phyloP scores from a whole-genome alignment of 2,888 invertebrate genomes.

The Drosophila buzzatii region DNA sequence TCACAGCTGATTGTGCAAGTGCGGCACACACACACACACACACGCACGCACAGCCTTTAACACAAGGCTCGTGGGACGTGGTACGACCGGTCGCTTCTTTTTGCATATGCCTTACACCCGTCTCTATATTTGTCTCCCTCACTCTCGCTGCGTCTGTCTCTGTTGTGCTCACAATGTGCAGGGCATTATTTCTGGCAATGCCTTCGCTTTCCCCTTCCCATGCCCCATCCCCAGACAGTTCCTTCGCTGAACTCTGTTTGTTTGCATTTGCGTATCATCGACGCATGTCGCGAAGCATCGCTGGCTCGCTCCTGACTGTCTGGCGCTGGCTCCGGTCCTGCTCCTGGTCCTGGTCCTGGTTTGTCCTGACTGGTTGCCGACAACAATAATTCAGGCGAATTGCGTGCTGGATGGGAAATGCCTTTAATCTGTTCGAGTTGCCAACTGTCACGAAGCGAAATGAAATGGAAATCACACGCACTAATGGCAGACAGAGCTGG shows the following conservation, averaged over 20 bases:
- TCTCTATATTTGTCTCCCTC: constrained; percentile 3
- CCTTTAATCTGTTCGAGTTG: constrained; percentile 84
- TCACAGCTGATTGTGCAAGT: constrained; percentile 85
- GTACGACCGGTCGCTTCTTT: constrained; percentile 65
- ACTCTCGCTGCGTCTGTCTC: constrained; percentile 9
- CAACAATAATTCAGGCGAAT: constrained; percentile 79
- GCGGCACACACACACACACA: constrained; percentile 14
- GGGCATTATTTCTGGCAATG: constrained; percentile 55
- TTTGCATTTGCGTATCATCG: constrained; percentile 82
- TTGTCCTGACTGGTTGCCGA: constrained; percentile 57
- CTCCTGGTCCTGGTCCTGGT: constrained; percentile 19
- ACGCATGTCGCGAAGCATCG: constrained; percentile 71
- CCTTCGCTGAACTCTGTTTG: constrained; percentile 59
- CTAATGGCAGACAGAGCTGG: constrained; percentile 68
- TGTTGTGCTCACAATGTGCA: constrained; percentile 53
- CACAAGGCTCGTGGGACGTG: constrained; percentile 27
- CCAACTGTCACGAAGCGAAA: constrained; percentile 84
- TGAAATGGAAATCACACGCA: constrained; percentile 83
- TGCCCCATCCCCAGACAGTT: constrained; percentile 9
- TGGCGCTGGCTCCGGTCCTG: constrained; percentile 19
- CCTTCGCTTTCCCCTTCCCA: constrained; percentile 1
- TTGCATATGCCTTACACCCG: constrained; percentile 76
- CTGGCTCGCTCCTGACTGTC: constrained; percentile 23
- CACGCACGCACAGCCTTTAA: background rate
- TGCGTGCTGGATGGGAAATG: constrained; percentile 82